Percentiles rank a stretch among this genome's conserved stretches.
Conservation (phyloP, 2,113 vertebrate genomes). For the Cyphomyrus discorhynchus region DNA sequence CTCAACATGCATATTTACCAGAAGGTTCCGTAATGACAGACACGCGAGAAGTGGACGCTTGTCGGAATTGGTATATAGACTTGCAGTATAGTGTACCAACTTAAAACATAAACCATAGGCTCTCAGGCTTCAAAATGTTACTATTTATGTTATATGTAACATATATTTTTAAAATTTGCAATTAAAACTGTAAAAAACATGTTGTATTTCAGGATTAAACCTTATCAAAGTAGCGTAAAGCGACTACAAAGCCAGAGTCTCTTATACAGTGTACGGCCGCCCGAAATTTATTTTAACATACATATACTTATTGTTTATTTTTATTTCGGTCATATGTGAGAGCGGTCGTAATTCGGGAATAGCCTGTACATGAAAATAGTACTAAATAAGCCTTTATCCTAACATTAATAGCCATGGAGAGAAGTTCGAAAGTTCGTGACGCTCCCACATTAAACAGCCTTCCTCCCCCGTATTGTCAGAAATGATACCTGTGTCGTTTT, state of each 20-base stretch:
- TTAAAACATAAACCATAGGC: background rate
- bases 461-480: background rate
- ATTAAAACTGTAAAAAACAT: no score
- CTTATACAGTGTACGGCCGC: background rate
- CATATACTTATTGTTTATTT: background rate
- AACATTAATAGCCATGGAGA: background rate
- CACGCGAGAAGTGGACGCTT: background rate
- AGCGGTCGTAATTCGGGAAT: background rate
- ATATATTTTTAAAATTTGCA: background rate
- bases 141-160: background rate
- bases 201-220: background rate
- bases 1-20: background rate
- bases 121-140: background rate
- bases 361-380: background rate
- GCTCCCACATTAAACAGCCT: background rate
- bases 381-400: background rate
- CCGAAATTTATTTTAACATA: background rate
- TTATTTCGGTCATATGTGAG: background rate
- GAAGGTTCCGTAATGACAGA: background rate
- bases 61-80: background rate
- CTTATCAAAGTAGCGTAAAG: background rate
- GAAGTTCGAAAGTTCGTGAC: background rate
- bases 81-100: background rate
- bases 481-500: slow-evolving; percentile 78
- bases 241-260: no score